Base-by-base conservation (phyloP, 1,140 invertebrate species). In the Ericerus pela region DNA sequence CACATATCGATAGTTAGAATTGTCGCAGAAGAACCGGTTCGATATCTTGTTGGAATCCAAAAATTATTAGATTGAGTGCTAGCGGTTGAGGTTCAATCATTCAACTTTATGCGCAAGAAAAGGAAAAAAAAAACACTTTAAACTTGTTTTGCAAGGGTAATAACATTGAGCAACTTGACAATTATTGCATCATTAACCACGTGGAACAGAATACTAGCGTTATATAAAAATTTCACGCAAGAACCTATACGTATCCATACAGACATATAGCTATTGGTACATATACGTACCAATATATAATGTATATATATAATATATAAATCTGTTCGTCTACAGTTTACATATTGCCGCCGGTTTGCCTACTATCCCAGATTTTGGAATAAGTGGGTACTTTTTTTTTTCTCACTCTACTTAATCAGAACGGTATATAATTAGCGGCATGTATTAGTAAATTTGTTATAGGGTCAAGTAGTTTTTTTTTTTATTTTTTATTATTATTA, bases 81-180 rank as follows among this genome's bases (percentile, higher is more conserved):
- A n/a, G n/a, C n/a, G n/a, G n/a, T n/a, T n/a, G n/a, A n/a, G n/a
- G n/a, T n/a, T n/a, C n/a, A n/a, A n/a, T n/a, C n/a, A n/a, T n/a
- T n/a, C n/a, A n/a, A n/a, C n/a, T n/a, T n/a, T n/a, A n/a, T n/a
- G n/a, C n/a, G n/a, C n/a, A n/a, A n/a, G n/a, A n/a, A n/a, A n/a
- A n/a, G n/a, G n/a, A 47, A 41, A 47, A 24, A 18, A 24, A 33
- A 8, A n/a, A 47, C 41, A 24, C 41, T 47, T 18, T 24, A 47
- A 47, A 47, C 41, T 47, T 24, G 41, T 47, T 47, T 47, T 47
- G 41, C 41, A 47, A 47, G 26, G 41, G 41, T 47, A 47, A 47
- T 47, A 47, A 47, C 41, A 47, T 47, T 47, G 41, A 47, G 41
- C 20, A 47, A 47, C 41, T 47, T 47, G 41, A 47, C 41, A 18